Conservation (phyloP, 2,888 invertebrate genomes). For the Rhagium mordax region DNA sequence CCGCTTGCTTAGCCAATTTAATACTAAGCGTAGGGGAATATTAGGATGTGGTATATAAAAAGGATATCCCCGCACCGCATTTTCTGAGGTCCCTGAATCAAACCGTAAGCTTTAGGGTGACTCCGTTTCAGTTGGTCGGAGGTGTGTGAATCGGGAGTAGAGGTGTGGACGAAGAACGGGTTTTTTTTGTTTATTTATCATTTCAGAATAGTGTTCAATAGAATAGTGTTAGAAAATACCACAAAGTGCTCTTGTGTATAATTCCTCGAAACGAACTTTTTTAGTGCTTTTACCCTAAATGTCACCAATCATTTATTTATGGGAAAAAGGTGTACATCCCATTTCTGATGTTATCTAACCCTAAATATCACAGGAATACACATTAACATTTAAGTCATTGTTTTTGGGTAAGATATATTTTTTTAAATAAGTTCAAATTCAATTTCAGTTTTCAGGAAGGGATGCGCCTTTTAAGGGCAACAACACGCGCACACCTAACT, state of each 20-base stretch:
- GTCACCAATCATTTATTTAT: constrained; percentile 40
- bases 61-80: constrained; percentile 41
- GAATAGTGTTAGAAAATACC: constrained; percentile 55
- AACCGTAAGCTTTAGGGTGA: constrained; percentile 61
- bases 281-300: constrained; percentile 41
- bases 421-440: neutral
- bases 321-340: constrained; percentile 20
- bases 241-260: constrained; percentile 56
- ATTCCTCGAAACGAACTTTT: constrained; percentile 36
- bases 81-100: constrained; percentile 41
- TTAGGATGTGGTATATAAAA: constrained; percentile 31
- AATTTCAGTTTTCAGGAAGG: constrained; percentile 4
- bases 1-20: constrained; percentile 29
- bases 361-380: constrained; percentile 19
- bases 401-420: neutral
- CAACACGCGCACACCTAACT: constrained; percentile 27
- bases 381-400: neutral
- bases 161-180: constrained; percentile 61
- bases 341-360: constrained; percentile 4
- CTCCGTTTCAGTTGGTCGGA: constrained; percentile 67
- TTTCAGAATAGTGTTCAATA: constrained; percentile 55
- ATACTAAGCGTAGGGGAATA: constrained; percentile 28
- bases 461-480: constrained; percentile 33
- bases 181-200: constrained; percentile 68
- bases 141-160: constrained; percentile 65